A percentile compares a stretch with the other conserved stretches of the same genome.
phyloP scores from a whole-genome alignment of 2,797 vertebrate species.

The Macropodus opercularis region DNA sequence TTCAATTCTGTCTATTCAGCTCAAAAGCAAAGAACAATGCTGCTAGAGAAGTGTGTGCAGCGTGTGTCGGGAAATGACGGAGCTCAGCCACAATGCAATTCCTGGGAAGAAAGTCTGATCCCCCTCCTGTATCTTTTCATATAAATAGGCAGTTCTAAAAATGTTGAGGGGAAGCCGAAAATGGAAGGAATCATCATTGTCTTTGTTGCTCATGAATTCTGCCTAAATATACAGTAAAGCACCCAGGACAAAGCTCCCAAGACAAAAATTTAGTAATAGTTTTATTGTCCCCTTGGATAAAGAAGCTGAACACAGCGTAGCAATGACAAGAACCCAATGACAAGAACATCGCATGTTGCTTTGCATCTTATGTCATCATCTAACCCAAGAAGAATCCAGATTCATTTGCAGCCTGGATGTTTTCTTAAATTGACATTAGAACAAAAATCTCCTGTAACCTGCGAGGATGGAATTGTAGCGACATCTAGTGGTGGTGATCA shows the following conservation, averaged over 20 bases:
- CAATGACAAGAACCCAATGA: slow-evolving; percentile 38
- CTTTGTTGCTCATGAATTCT: slow-evolving; percentile 14
- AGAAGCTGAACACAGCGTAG: slow-evolving; percentile 12
- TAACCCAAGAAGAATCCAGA: slow-evolving; percentile 12
- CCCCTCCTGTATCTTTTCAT: background rate
- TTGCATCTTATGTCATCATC: slow-evolving; percentile 19
- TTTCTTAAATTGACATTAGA: slow-evolving; percentile 26
- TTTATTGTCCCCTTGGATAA: slow-evolving; percentile 29
- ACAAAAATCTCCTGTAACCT: slow-evolving; percentile 7
- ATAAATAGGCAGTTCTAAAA: background rate
- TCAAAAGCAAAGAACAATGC: slow-evolving; percentile 50
- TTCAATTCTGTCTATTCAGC: slow-evolving; percentile 51
- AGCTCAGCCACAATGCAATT: background rate
- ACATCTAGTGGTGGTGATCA: slow-evolving; percentile 71
- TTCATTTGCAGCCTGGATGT: slow-evolving; percentile 15
- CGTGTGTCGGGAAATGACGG: slow-evolving; percentile 28
- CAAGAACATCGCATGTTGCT: slow-evolving; percentile 12
- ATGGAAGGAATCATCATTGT: background rate
- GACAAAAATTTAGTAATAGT: slow-evolving; percentile 24
- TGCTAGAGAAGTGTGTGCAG: slow-evolving; percentile 34
- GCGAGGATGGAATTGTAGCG: slow-evolving; percentile 45
- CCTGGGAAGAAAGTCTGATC: background rate
- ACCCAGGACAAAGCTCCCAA: too few species aligned
- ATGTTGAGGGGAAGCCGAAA: background rate
- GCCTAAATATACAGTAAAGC: too few species aligned